Conservation (phyloP, 2,888 invertebrate species). For the Synanthedon vespiformis region DNA sequence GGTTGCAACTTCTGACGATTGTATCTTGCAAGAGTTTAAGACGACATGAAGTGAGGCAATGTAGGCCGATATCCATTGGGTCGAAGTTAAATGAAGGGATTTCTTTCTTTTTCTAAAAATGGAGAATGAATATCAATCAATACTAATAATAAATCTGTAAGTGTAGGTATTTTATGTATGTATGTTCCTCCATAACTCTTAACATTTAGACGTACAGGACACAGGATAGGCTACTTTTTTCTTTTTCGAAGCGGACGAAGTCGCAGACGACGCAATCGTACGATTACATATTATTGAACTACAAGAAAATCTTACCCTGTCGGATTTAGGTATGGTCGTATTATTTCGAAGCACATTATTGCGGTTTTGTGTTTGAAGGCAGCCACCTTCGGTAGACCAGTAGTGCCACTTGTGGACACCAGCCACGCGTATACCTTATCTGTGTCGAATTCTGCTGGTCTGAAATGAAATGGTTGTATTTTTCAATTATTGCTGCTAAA, state of each 20-base stretch:
- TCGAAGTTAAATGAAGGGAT: slow-evolving; percentile 20
- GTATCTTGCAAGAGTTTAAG: slow-evolving; percentile 21
- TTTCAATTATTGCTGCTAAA: too few species aligned
- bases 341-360: not conserved
- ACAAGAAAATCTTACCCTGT: not conserved
- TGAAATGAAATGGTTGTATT: slow-evolving; percentile 13
- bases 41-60: slow-evolving; percentile 18
- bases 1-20: slow-evolving; percentile 29
- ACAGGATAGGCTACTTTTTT: too few species aligned
- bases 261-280: too few species aligned
- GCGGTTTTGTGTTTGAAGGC: slow-evolving; percentile 27
- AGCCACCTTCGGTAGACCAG: slow-evolving; percentile 36
- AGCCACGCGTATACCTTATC: slow-evolving; percentile 32
- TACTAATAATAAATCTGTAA: too few species aligned
- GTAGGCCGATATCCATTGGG: slow-evolving; percentile 41
- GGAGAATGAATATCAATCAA: too few species aligned
- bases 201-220: too few species aligned
- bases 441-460: slow-evolving; percentile 30
- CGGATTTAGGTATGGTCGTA: not conserved
- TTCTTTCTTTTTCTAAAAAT: not conserved
- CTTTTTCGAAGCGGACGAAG: too few species aligned
- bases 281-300: too few species aligned
- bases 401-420: slow-evolving; percentile 41
- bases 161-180: too few species aligned
- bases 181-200: too few species aligned